phyloP scores from a whole-genome alignment of 2,888 invertebrate species.

The Drosophila merina region DNA sequence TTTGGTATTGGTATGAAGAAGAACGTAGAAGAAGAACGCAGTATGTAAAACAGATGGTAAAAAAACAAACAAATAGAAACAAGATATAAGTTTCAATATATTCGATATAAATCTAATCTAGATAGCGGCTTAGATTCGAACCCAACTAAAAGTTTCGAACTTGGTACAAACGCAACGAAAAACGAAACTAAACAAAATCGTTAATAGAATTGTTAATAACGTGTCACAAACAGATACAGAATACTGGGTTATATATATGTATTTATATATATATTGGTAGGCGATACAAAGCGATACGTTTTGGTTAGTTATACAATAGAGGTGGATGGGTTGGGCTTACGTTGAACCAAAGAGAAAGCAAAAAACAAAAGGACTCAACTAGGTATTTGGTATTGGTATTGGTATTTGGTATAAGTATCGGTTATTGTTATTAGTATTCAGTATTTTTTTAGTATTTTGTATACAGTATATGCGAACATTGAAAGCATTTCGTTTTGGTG shows the following conservation, averaged over 20 bases:
- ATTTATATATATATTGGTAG: conserved; percentile 6
- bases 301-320: conserved; percentile 10
- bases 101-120: conserved; percentile 53
- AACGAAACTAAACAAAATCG: conserved; percentile 4
- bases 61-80: conserved; percentile 57
- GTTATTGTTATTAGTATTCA: conserved; percentile 10
- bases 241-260: conserved; percentile 7
- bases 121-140: conserved; percentile 25
- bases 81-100: conserved; percentile 60
- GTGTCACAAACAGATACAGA: conserved; percentile 40
- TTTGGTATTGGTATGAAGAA: conserved; percentile 73
- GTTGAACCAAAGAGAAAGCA: conserved; percentile 33
- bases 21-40: conserved; percentile 77
- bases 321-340: background rate
- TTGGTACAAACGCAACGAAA: conserved; percentile 23
- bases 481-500: conserved; percentile 69
- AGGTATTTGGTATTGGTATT: conserved; percentile 28
- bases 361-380: conserved; percentile 39
- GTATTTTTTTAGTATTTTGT: conserved; percentile 17
- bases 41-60: conserved; percentile 73
- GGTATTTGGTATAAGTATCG: conserved; percentile 29
- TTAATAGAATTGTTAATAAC: conserved; percentile 8
- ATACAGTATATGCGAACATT: conserved; percentile 53
- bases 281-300: conserved; percentile 29
- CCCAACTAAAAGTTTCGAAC: conserved; percentile 39